Conservation (phyloP, 92 coral and sea anemone genomes). For the Scolanthus callimorphus region DNA sequence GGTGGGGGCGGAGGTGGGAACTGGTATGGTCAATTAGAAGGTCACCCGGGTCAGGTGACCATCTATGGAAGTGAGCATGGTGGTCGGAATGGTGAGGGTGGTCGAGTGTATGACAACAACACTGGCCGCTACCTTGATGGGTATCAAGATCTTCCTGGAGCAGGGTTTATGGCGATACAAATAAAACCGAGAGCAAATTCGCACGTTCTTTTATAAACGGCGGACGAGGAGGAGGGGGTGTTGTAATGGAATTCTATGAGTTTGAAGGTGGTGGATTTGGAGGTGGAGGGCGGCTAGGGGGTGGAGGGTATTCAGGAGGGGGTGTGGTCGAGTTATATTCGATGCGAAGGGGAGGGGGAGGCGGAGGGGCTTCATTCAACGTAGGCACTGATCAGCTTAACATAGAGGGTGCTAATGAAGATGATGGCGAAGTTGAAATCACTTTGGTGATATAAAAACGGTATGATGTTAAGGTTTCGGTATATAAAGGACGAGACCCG, state of each 20-base stretch:
- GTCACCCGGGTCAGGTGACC: conserved; percentile 75
- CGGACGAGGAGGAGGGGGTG: conserved; percentile 58
- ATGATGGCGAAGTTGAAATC: conserved; percentile 51
- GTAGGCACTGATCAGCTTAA: conserved; percentile 32
- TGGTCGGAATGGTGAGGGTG: conserved; percentile 46
- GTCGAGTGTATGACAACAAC: conserved; percentile 32
- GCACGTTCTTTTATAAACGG: conserved; percentile 64
- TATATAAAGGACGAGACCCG: too few relatives aligned
- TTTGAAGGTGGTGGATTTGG: conserved; percentile 94
- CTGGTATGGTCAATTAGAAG: conserved; percentile 27
- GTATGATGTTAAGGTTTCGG: too few relatives aligned
- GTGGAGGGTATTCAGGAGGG: conserved; percentile 97
- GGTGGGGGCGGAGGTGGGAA: conserved; percentile 89
- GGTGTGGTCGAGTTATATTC: too few relatives aligned
- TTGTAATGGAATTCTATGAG: conserved; percentile 39
- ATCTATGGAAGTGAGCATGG: conserved; percentile 55
- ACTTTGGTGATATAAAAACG: too few relatives aligned
- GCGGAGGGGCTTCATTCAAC: conserved; percentile 95
- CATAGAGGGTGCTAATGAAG: conserved; percentile 28
- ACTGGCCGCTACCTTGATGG: too few relatives aligned
- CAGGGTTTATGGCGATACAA: too few relatives aligned
- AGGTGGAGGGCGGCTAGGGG: conserved; percentile 60
- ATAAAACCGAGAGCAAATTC: too few relatives aligned
- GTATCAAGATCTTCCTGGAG: too few relatives aligned
- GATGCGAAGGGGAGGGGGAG: too few relatives aligned